Conservation (phyloP, 2,797 vertebrate species). For the Lagothrix lagotricha region DNA sequence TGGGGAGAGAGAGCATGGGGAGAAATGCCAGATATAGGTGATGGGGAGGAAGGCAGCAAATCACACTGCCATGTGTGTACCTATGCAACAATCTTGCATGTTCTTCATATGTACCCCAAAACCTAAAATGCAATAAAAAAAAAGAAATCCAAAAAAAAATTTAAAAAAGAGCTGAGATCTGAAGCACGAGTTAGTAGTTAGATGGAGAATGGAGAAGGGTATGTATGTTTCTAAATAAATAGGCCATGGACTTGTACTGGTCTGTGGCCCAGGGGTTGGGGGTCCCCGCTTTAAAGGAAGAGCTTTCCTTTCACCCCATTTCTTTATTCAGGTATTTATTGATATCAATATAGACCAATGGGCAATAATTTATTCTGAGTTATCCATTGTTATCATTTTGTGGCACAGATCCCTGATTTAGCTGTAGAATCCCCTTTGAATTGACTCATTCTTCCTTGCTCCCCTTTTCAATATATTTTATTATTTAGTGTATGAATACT, state of each 20-base stretch:
- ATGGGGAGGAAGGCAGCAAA: no score
- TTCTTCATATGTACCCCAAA: no score
- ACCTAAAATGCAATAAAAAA: no score
- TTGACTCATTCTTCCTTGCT: not conserved
- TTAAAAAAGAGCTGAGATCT: not conserved
- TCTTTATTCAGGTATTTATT: not conserved
- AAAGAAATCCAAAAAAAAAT: no score
- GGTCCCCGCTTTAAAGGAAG: not conserved
- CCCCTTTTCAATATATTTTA: not conserved
- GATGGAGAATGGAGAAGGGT: not conserved
- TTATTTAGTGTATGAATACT: not conserved
- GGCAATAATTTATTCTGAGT: not conserved
- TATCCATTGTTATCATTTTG: not conserved
- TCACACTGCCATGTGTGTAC: no score
- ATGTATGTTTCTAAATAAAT: not conserved
- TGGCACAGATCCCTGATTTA: not conserved
- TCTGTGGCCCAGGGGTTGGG: no score
- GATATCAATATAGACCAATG: not conserved
- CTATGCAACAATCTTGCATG: no score
- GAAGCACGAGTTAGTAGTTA: not conserved
- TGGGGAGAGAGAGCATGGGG: no score
- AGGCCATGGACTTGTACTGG: no score
- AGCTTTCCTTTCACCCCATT: not conserved
- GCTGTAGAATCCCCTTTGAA: not conserved
- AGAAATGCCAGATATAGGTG: no score